Percentiles rank a stretch among this genome's conserved stretches.
phyloP scores from a whole-genome alignment of 2,113 vertebrate genomes.

The Varanus komodoensis region DNA sequence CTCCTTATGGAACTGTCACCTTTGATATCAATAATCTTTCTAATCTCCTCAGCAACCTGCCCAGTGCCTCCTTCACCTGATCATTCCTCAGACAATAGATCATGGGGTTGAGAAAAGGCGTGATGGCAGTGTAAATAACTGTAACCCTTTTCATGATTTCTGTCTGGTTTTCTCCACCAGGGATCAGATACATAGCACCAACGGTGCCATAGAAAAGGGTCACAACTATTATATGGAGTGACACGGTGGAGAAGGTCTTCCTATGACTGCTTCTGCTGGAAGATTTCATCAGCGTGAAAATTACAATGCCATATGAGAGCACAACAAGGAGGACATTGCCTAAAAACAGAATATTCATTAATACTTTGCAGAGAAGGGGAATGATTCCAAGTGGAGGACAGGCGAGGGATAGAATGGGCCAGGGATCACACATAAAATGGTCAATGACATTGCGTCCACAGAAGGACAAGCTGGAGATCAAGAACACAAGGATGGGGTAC shows the following conservation, averaged over 20 bases:
- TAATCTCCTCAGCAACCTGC: not conserved
- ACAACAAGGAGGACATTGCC: not conserved
- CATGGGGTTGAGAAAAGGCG: not conserved
- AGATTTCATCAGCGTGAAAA: not conserved
- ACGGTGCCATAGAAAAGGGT: not conserved
- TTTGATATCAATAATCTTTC: too few species aligned
- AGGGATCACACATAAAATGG: slow-evolving; percentile 17
- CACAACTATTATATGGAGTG: not conserved
- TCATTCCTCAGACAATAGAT: slow-evolving; percentile 3
- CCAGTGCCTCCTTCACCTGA: not conserved
- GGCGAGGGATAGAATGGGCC: not conserved
- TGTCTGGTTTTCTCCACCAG: not conserved
- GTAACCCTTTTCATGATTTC: not conserved
- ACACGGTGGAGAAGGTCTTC: slow-evolving; percentile 3
- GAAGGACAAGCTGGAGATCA: slow-evolving; percentile 2
- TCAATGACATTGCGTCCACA: slow-evolving; percentile 19
- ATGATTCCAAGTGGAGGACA: not conserved
- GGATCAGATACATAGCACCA: not conserved
- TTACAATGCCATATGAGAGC: not conserved
- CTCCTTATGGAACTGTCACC: too few species aligned
- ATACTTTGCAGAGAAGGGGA: not conserved
- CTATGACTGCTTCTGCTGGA: not conserved
- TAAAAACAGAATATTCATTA: not conserved
- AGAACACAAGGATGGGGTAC: not conserved
- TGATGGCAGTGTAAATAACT: not conserved